Conservation (phyloP, 2,888 invertebrate species). For the Andrena trimmerana region DNA sequence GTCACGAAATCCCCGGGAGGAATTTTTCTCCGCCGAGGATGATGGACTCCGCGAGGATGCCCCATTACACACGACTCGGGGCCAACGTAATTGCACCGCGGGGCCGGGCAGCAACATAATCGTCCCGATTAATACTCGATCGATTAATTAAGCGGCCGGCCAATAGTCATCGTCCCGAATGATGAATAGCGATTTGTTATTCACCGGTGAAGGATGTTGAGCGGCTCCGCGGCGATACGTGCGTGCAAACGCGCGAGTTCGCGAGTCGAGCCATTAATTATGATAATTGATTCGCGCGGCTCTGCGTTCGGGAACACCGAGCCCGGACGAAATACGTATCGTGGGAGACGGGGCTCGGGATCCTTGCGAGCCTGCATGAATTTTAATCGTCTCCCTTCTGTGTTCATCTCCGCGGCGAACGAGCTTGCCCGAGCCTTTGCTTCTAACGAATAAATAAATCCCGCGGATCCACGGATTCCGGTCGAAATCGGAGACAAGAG, state of each 20-base stretch:
- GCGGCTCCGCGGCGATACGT: conserved; percentile 38
- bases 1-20: conserved; percentile 33
- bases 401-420: conserved; percentile 4
- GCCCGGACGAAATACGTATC: conserved; percentile 44
- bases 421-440: neutral
- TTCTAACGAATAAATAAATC: neutral
- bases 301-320: conserved; percentile 38
- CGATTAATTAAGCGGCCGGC: conserved; percentile 76
- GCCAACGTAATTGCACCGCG: conserved; percentile 66
- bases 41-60: conserved; percentile 30
- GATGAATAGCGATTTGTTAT: conserved; percentile 68
- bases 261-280: conserved; percentile 76
- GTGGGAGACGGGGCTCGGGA: conserved; percentile 19
- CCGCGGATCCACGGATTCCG: neutral
- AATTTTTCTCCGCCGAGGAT: conserved; percentile 30
- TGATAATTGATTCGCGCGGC: conserved; percentile 78
- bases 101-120: conserved; percentile 61
- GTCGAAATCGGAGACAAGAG: neutral
- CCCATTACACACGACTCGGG: conserved; percentile 52
- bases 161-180: conserved; percentile 56
- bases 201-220: conserved; percentile 48
- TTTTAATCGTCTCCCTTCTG: conserved; percentile 32
- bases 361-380: conserved; percentile 14
- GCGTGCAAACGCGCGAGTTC: conserved; percentile 69
- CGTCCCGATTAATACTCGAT: conserved; percentile 75